phyloP scores from a whole-genome alignment of 2,888 invertebrate species.

The Drosophila mayaguana region DNA sequence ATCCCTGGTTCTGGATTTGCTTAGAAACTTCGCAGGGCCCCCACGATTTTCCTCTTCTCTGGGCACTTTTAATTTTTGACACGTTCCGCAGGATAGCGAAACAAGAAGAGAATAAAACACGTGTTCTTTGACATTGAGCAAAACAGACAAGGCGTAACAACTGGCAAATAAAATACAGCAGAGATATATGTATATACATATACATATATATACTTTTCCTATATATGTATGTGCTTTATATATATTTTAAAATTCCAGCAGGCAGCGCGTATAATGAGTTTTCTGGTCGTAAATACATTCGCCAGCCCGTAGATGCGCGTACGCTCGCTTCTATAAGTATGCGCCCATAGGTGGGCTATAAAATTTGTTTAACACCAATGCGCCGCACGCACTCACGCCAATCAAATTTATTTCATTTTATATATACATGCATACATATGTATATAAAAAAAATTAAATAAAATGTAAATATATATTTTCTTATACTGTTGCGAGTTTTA shows the following conservation, averaged over 20 bases:
- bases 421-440: slow-evolving; percentile 19
- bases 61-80: slow-evolving; percentile 73
- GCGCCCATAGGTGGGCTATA: slow-evolving; percentile 68
- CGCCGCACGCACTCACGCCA: slow-evolving; percentile 51
- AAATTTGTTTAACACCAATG: slow-evolving; percentile 72
- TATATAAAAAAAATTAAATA: background rate
- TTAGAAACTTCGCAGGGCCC: slow-evolving; percentile 1
- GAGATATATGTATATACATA: slow-evolving; percentile 14
- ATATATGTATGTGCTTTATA: background rate
- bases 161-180: slow-evolving; percentile 27
- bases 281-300: slow-evolving; percentile 66
- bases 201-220: slow-evolving; percentile 6
- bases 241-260: slow-evolving; percentile 67
- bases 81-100: slow-evolving; percentile 50
- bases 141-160: slow-evolving; percentile 34
- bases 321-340: slow-evolving; percentile 30
- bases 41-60: background rate
- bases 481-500: slow-evolving; percentile 52
- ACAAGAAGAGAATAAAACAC: slow-evolving; percentile 40
- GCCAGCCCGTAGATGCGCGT: slow-evolving; percentile 17
- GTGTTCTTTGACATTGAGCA: slow-evolving; percentile 65
- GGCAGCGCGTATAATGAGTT: slow-evolving; percentile 68
- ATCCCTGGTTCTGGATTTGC: slow-evolving; percentile 52
- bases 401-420: slow-evolving; percentile 72
- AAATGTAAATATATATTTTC: slow-evolving; percentile 11